Base-by-base conservation (phyloP, 2,888 invertebrate genomes). In the Eupithecia vulgata region DNA sequence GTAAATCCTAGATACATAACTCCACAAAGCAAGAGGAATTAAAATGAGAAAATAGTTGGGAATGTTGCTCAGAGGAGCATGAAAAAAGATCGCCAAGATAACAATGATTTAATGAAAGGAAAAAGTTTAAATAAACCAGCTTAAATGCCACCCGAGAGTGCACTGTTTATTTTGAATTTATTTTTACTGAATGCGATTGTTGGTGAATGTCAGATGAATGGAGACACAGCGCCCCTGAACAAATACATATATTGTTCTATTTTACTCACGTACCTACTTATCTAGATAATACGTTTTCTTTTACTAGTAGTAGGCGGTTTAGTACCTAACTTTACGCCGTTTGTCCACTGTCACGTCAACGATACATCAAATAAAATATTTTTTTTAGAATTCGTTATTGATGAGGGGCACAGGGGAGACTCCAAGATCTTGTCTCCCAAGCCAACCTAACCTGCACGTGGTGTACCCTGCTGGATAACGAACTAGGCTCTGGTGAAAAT, bases 51-150 rank as follows among this genome's bases (percentile, higher is more conserved):
- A 80, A 82, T 81, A 84, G 81, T 83, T 81, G 67, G 62, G 68
- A 67, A 72, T 72, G 72, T 79, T 81, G 82, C 77, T 83, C 72
- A 71, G 74, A 78, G 81, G 79, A 84, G 70, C 70, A 74, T 65
- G 74, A 76, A 84, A 84, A 84, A 84, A 82, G 82, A 85, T 83
- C 85, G 81, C 82, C 78, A 82, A 86, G 88, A 88, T 88, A 89
- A 89, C 88, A 86, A 87, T 89, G 90, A 89, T 90, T 89, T 90
- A 90, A 89, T 88, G 89, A 87, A 87, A 84, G 84, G 83, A 85
- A 87, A 87, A 87, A 86, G 83, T 86, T 86, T 81, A 84, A 82
- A 81, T 82, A 83, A 80, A 81, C 81, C 79, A 77, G 82, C 84
- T 81, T 79, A 84, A 87, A 87, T 86, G 84, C 82, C 76, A 83